Base-by-base conservation (phyloP, 1,140 invertebrate genomes). In the Eriosoma lanigerum region DNA sequence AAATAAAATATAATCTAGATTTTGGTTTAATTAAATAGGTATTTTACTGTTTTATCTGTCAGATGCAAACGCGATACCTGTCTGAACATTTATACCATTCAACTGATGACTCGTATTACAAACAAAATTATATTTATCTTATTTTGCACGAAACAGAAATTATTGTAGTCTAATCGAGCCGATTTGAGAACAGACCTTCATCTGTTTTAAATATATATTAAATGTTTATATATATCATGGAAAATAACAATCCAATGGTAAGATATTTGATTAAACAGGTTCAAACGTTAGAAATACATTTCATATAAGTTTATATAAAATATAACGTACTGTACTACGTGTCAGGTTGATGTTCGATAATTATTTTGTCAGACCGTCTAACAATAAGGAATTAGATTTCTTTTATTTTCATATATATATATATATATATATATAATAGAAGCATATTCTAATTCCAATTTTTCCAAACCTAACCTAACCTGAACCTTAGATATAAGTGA, bases 41-140 rank as follows among this genome's bases (percentile, higher is more conserved):
- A 32, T n/a, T 62, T 62, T 29, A 62, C 19, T 19, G 60, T 26
- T 32, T 62, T 62, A 38, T 32, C 60, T 62, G 60, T 62, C 60
- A 32, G 17, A 29, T 62, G 29, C 60, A 62, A 62, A 62, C 60
- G 17, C 15, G 17, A 32, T 32, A 10, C 32, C 32, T 38, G 32
- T 38, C 32, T 0, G 60, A 62, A 6, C 26, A 15, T 8, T 2
- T 15, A 10, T 19, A 62, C 29, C 60, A 62, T 8, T 62, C 60
- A 9, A 15, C 19, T 62, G 17, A 62, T 12, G 15, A 60, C 15
- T 38, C 32, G 13, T 29, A 29, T 62, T 29, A 8, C 24, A 13
- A 6, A 15, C 13, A 60, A 1, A 17, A 62, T 17, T 15, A 62
- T 13, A 62, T 5, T 26, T 32, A 21, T 29, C 58, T 62, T 9